Conservation (phyloP, 2,888 invertebrate genomes). For the Orthosia gracilis region DNA sequence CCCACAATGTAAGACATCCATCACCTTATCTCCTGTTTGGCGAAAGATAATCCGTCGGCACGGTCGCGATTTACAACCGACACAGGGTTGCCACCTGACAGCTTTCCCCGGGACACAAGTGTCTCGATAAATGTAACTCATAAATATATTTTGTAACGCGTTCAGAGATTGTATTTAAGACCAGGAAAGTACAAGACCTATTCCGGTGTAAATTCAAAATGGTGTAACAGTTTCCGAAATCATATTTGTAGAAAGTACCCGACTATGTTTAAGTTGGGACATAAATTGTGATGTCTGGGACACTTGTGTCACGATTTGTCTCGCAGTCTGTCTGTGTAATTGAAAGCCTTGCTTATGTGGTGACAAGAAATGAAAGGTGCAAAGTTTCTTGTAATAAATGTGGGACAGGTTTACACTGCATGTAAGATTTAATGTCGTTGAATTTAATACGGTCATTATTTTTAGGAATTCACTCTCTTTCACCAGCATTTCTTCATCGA, state of each 20-base stretch:
- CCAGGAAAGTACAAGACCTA: slow-evolving; percentile 44
- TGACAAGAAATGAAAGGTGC: slow-evolving; percentile 61
- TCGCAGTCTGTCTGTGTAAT: slow-evolving; percentile 47
- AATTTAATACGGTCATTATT: slow-evolving; percentile 16
- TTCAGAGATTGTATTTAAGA: slow-evolving; percentile 55
- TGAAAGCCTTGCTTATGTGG: slow-evolving; percentile 62
- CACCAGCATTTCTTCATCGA: background rate
- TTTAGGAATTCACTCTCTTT: slow-evolving; percentile 14
- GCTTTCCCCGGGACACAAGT: slow-evolving; percentile 62
- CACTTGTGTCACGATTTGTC: slow-evolving; percentile 63
- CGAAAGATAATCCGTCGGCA: slow-evolving; percentile 73
- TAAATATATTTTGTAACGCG: slow-evolving; percentile 63
- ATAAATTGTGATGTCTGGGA: slow-evolving; percentile 60
- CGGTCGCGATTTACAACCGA: slow-evolving; percentile 68
- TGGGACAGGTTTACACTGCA: slow-evolving; percentile 26
- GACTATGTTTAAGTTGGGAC: slow-evolving; percentile 40
- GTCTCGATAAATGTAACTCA: slow-evolving; percentile 62
- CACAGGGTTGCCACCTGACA: slow-evolving; percentile 62
- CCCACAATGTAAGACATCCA: slow-evolving; percentile 70
- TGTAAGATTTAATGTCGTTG: slow-evolving; percentile 8
- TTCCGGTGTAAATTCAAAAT: slow-evolving; percentile 53
- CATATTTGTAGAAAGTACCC: slow-evolving; percentile 56
- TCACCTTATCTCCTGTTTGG: slow-evolving; percentile 78
- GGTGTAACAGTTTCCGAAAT: slow-evolving; percentile 48
- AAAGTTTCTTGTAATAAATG: slow-evolving; percentile 52